Evolutionary conservation across 2,888 invertebrate genomes (phyloP), one percentile per base, ranked within the genome.

Genomic region (Pseudococcus longispinus): DNA sequence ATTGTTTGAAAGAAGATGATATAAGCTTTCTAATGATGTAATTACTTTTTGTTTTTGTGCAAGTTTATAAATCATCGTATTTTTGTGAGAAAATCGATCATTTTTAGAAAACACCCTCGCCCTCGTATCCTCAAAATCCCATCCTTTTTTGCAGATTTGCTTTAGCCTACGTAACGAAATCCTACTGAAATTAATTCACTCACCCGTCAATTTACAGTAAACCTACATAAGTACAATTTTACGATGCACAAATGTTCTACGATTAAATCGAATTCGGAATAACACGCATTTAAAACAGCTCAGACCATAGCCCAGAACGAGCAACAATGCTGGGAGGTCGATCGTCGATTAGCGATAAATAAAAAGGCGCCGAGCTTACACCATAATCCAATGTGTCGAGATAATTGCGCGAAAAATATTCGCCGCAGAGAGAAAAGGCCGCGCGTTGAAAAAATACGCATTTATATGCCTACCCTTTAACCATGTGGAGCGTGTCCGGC

Each of bases 321-420:
- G 0, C n/a, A n/a, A 3, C 51, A 8, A n/a, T 51, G 5, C 37
- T 37, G 4, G 37, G 37, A 1, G 5, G 8, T 37, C n/a, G 51
- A n/a, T n/a, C n/a, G 51, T 51, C 51, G 51, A 51, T 51, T 51
- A 51, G 51, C 51, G 65, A 65, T 26, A 65, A 26, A 65, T 65
- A 26, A 65, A 65, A 65, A 65, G 65, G 65, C 65, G 65, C 26
- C 26, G 13, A 26, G 23, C 26, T 65, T 51, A 51, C 5, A 51
- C 26, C 13, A 4, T 74, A 74, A 74, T 74, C 74, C 74, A 13
- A 74, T 37, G 37, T 74, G 37, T 74, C 26, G 26, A 32, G 32
- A 74, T 74, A 74, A 74, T 74, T 29, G 74, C 32, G 29, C 26
- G 37, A 74, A 74, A 74, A 74, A 74, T 74, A 32, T 32, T n/a